Evolutionary conservation across 1,140 invertebrate genomes (phyloP).

Genomic region (Eulimnadia texana): DNA sequence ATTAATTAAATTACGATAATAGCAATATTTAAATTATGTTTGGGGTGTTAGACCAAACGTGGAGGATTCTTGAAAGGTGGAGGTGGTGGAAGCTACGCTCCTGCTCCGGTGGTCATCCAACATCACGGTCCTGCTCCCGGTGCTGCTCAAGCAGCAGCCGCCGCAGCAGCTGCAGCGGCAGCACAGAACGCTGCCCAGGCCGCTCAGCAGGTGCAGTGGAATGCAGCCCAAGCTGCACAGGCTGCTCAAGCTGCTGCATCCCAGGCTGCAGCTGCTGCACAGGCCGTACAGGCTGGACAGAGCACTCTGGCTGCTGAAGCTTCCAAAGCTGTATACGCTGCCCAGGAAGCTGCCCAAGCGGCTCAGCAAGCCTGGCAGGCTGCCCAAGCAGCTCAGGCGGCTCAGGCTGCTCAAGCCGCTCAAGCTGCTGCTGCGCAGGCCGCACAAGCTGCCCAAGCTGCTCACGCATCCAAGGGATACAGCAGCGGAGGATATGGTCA

Average conservation of each 20-base stretch:
- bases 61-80: neutral
- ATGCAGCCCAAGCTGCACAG: neutral
- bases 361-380: constrained; percentile 21
- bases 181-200: constrained; percentile 21
- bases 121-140: constrained; percentile 6
- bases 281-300: constrained; percentile 20
- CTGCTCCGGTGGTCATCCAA: neutral
- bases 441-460: constrained; percentile 8
- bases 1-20: too few species aligned
- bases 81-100: neutral
- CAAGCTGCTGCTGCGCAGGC: constrained; percentile 17
- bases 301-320: constrained; percentile 16
- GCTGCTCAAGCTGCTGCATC: neutral
- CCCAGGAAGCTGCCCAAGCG: constrained; percentile 18
- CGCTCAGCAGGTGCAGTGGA: constrained; percentile 20
- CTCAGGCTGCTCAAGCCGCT: constrained; percentile 18
- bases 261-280: constrained; percentile 19
- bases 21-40: too few species aligned
- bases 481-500: neutral
- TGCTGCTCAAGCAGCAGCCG: constrained; percentile 22
- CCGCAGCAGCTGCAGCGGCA: constrained; percentile 20
- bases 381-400: constrained; percentile 21
- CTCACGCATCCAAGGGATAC: constrained; percentile 1
- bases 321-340: neutral
- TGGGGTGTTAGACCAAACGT: constrained; percentile 6